Base-by-base conservation (phyloP, 2,113 vertebrate genomes). In the Seriola dumerili region DNA sequence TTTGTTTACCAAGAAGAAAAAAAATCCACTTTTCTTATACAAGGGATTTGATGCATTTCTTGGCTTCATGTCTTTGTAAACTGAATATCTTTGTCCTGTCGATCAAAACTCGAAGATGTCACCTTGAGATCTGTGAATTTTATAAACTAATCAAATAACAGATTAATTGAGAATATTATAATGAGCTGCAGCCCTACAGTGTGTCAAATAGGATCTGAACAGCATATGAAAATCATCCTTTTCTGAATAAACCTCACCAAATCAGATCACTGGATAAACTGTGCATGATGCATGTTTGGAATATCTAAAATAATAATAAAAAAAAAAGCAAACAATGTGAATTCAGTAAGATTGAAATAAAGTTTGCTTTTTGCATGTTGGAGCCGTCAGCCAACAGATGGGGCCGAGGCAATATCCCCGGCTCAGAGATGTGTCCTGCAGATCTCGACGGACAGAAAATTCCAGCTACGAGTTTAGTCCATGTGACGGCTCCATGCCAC, bases 361-460 rank as follows among this genome's bases (percentile, higher is more conserved):
- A 68, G 21, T 57, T 46, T 54, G 46, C 29, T 29, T 48, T 59
- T 32, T 76, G 61, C 44, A 57, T 8, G 42, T 62, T 66, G 11
- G 12, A 79, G 72, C 63, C 61, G 50, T 44, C 21, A 40, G 48
- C 77, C 59, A n/a, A 63, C 59, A 74, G 72, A 78, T 17, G 40
- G 57, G 17, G 42, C 61, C 4, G 38, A 76, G 63, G 40, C 11
- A 67, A 72, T 64, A 69, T 64, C 55, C 44, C 17, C n/a, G 0
- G 69, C 70, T 78, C 58, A 59, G 50, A 79, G 80, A 83, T 25
- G 48, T 44, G 75, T 75, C 73, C 52, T 46, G 57, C 55, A 69
- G 71, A 86, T 81, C 76, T 75, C 78, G 69, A 85, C 61, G 54
- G 78, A 79, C 83, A 77, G 76, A 84, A 29, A 59, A 85, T 13